Conservation (phyloP, 2,113 vertebrate species). For the Ptilorrhoa leucosticta region DNA sequence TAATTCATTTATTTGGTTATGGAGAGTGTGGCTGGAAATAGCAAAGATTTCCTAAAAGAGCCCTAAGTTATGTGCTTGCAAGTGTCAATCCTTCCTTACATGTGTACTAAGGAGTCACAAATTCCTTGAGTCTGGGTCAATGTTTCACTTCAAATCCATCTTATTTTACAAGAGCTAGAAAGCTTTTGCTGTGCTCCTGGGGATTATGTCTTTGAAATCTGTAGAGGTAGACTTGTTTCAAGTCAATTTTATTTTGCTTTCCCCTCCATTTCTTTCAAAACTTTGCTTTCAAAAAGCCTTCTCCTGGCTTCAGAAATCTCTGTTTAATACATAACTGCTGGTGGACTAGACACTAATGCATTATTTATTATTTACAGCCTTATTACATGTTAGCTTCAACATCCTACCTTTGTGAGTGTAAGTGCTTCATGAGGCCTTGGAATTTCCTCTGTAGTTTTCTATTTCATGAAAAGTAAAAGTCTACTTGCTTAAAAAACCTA, state of each 20-base stretch:
- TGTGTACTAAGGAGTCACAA: neutral
- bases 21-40: neutral
- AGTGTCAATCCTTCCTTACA: neutral
- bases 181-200: neutral
- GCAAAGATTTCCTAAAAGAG: neutral
- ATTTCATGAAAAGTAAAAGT: neutral
- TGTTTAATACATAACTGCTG: neutral
- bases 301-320: neutral
- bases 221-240: neutral
- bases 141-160: neutral
- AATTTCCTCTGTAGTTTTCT: neutral
- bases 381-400: neutral
- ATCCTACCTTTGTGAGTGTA: neutral
- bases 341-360: neutral
- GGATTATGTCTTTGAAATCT: neutral
- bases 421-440: neutral
- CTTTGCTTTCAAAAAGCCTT: neutral
- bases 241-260: neutral
- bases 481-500: neutral
- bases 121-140: neutral
- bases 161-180: neutral
- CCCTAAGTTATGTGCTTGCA: neutral
- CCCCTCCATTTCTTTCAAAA: neutral
- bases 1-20: neutral
- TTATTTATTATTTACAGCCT: slow-evolving; percentile 8